Evolutionary conservation across 2,113 vertebrate species (phyloP), one percentile per base, ranked within the genome.

Genomic region (Cololabis saira): DNA sequence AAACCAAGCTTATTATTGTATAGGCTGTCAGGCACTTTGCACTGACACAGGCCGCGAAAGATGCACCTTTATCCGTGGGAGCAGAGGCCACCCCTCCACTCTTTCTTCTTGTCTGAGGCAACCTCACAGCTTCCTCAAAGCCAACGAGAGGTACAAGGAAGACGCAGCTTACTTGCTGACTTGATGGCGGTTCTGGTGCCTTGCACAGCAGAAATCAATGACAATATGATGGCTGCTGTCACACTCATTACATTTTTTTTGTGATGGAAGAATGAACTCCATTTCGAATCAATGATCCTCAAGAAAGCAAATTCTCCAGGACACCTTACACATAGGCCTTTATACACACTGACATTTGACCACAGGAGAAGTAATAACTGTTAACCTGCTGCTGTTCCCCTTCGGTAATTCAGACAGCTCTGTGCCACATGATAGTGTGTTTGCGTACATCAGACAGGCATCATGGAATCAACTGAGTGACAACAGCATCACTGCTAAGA

Each of bases 131-230:
- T 49, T 78, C 78, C 53, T 61, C 43, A n/a, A 7, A 59, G 42
- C 21, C 1, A 5, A 17, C 12, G 27, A 37, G 17, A 37, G 24
- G n/a, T 21, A 3, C 37, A 12, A 19, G 15, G 22, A 12, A 44
- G 40, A 64, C 19, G 16, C 18, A 27, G 17, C 19, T 27, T 24
- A 48, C 19, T 60, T n/a, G 21, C 40, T 45, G 30, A 52, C 56
- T 66, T 56, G 58, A 67, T 43, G 57, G 50, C 18, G 44, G 37
- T 62, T 81, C 68, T 77, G 54, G 77, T 76, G 71, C 56, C 37
- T 42, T 55, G 47, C 44, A 12, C 66, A 65, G 30, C 42, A 75
- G 45, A 74, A 85, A 87, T 83, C 82, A 76, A 83, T 84, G 63
- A n/a, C 22, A 27, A 57, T 17, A 60, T 57, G 71, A 82, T 79